Percentiles rank a stretch among this genome's conserved stretches.
Evolutionary conservation across 2,797 vertebrate genomes (phyloP).

Genomic region (Cetoscarus ocellatus): DNA sequence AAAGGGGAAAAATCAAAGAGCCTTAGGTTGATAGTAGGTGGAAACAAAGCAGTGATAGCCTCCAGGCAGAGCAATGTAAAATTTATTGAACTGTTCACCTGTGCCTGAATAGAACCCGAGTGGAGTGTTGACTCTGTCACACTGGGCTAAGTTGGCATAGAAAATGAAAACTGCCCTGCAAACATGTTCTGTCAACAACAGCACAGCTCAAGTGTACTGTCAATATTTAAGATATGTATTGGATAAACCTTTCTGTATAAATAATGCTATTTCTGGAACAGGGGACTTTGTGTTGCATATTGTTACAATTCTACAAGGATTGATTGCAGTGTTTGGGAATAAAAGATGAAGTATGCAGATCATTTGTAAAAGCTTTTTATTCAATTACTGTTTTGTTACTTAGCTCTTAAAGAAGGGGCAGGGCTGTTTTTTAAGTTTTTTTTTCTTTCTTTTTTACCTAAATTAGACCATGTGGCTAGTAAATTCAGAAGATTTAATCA

Average conservation of each 20-base stretch:
- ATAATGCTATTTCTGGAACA: slow-evolving; percentile 20
- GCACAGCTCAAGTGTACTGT: slow-evolving; percentile 54
- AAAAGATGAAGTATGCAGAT: slow-evolving; percentile 8
- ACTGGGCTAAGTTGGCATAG: slow-evolving; percentile 31
- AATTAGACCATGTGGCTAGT: too few relatives aligned
- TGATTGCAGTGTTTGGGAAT: neutral
- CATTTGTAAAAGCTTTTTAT: neutral
- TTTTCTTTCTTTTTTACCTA: too few relatives aligned
- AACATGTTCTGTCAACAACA: slow-evolving; percentile 60
- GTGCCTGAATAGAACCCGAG: slow-evolving; percentile 44
- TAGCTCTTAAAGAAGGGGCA: neutral
- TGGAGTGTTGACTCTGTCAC: slow-evolving; percentile 58
- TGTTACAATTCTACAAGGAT: slow-evolving; percentile 8
- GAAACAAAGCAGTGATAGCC: slow-evolving; percentile 44
- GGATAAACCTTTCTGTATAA: slow-evolving; percentile 31
- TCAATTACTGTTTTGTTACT: neutral
- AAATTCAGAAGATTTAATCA: too few relatives aligned
- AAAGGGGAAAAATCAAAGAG: slow-evolving; percentile 31
- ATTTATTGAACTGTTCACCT: slow-evolving; percentile 46
- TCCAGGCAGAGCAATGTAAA: slow-evolving; percentile 25
- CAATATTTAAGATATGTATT: slow-evolving; percentile 56
- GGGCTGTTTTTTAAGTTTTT: too few relatives aligned
- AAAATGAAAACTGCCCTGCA: slow-evolving; percentile 46
- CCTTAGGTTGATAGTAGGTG: slow-evolving; percentile 6
- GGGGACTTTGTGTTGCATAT: slow-evolving; percentile 9